Evolutionary conservation across 37 sponge, comb jelly and placozoan species (phyloP).

Genomic region (Ianthella basta): DNA sequence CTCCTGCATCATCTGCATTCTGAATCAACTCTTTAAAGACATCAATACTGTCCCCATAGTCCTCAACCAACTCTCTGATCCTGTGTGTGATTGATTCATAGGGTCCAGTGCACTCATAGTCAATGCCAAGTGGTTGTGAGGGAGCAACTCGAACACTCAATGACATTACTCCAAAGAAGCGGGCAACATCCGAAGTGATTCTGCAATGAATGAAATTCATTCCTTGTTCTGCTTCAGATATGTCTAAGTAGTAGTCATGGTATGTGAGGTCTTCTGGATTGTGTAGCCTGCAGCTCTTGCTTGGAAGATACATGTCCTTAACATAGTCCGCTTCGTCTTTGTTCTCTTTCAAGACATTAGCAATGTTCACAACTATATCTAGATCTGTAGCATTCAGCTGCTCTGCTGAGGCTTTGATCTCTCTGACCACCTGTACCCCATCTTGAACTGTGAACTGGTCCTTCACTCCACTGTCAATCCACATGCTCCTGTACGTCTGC

Average conservation of each 20-base stretch:
- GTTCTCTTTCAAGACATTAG: neutral
- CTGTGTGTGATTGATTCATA: conserved; percentile 70
- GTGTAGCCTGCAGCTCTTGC: neutral
- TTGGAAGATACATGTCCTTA: neutral
- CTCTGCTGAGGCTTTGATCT: neutral
- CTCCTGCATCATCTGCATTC: conserved; percentile 93
- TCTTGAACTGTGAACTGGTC: neutral
- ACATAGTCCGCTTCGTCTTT: neutral
- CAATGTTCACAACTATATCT: conserved; percentile 26
- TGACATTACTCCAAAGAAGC: conserved; percentile 58
- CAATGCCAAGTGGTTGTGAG: conserved; percentile 37
- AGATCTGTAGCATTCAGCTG: conserved; percentile 2
- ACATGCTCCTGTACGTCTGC: neutral
- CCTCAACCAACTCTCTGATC: conserved; percentile 57
- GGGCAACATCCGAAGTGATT: conserved; percentile 34
- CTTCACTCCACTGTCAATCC: neutral
- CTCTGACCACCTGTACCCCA: neutral
- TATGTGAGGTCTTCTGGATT: conserved; percentile 11
- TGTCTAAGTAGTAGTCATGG: conserved; percentile 10
- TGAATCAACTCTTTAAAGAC: conserved; percentile 89
- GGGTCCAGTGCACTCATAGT: conserved; percentile 43
- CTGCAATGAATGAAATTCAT: conserved; percentile 39
- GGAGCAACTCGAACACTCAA: conserved; percentile 61
- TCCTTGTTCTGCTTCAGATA: neutral
- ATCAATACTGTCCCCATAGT: conserved; percentile 66